Evolutionary conservation across 1,140 invertebrate species (phyloP), one percentile per base, ranked within the genome.

Genomic region (Agrilus planipennis): DNA sequence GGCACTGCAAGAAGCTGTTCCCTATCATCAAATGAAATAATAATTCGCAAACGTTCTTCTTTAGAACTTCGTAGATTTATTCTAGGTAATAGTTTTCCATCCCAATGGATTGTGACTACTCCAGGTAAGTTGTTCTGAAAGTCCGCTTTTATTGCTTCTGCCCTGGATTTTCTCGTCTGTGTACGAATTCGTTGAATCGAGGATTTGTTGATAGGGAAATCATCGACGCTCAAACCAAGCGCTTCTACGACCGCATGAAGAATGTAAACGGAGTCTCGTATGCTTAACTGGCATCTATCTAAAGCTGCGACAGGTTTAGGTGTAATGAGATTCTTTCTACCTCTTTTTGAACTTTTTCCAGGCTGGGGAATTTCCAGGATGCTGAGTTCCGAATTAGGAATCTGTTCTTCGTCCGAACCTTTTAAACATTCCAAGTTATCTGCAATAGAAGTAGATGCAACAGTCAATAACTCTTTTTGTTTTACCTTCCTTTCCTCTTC

Each of bases 271-370:
- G 42, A 37, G 32, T 39, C 25, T 23, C 36, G 7, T 7, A 25
- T 25, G 23, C 23, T 25, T n/a, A 25, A 25, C 23, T 44, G 35
- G 27, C 35, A 44, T 39, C 38, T 45, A 23, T 45, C 43, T 34
- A 45, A 41, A 34, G 20, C 38, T 18, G 30, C 30, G 1, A 45
- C 30, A 12, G 41, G 21, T 35, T 45, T 45, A 10, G 21, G 34
- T 37, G 34, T 34, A 22, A 46, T 38, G 34, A 46, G 15, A 31
- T 31, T 14, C 14, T 9, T 31, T 12, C 19, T 38, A 4, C 34
- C 41, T 30, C 23, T 38, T n/a, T 35, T 43, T 43, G 9, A 17
- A 40, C 10, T 40, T n/a, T 20, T 28, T n/a, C 5, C 28, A 28
- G 12, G 37, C 7, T 6, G 11, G 28, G 23, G 7, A 14, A 6